Evolutionary conservation across 2,888 invertebrate genomes (phyloP).

Genomic region (Hyalella azteca): DNA sequence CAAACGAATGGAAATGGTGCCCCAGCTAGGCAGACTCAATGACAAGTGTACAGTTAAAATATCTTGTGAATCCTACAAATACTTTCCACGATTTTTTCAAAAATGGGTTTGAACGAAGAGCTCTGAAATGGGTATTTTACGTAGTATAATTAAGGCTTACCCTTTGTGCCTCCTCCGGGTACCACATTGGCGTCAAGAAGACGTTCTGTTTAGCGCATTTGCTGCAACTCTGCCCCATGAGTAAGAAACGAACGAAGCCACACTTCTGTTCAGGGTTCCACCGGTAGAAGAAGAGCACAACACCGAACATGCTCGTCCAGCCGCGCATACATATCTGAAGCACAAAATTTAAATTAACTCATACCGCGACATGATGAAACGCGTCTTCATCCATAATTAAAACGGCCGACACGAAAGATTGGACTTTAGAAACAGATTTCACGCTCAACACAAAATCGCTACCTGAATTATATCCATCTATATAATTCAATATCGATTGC

Average conservation of each 20-base stretch:
- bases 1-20: too few species aligned
- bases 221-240: constrained; percentile 53
- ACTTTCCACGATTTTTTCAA: too few species aligned
- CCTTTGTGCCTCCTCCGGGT: constrained; percentile 57
- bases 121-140: too few species aligned
- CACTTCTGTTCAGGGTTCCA: constrained; percentile 22
- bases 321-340: constrained; percentile 46
- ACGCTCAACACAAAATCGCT: too few species aligned
- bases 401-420: neutral
- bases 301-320: constrained; percentile 57
- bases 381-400: neutral
- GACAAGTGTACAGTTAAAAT: too few species aligned
- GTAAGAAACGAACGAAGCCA: constrained; percentile 50
- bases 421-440: neutral
- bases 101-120: too few species aligned
- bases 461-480: too few species aligned
- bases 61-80: too few species aligned
- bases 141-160: constrained; percentile 15
- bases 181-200: constrained; percentile 58
- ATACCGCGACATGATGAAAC: too few species aligned
- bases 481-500: too few species aligned
- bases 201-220: constrained; percentile 33
- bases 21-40: too few species aligned
- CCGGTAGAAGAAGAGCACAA: constrained; percentile 51
- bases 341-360: neutral